Evolutionary conservation across 2,888 invertebrate genomes (phyloP).

Genomic region (Ganaspis brasiliensis): DNA sequence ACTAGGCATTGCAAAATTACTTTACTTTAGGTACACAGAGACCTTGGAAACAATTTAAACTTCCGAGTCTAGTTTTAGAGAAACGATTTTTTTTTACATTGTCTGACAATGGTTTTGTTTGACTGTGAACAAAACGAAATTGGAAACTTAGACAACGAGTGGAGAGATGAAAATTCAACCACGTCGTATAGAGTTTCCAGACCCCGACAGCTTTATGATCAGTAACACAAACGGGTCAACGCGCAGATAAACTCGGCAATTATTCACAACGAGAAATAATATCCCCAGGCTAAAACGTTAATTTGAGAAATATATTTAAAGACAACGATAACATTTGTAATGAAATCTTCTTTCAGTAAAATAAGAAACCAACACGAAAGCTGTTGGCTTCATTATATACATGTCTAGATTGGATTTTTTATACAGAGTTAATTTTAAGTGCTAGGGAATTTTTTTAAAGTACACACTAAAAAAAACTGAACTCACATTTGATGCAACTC

Average conservation of each 20-base stretch:
- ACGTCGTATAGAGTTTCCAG: conserved; percentile 8
- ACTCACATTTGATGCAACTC: too few relatives aligned
- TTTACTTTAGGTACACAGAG: conserved; percentile 21
- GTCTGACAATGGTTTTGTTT: neutral
- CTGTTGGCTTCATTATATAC: too few relatives aligned
- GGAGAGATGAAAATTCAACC: conserved; percentile 28
- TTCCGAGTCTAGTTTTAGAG: neutral
- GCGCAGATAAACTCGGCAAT: conserved; percentile 42
- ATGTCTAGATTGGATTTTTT: too few relatives aligned
- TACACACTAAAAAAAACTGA: too few relatives aligned
- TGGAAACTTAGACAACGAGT: conserved; percentile 15
- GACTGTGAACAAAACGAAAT: conserved; percentile 15
- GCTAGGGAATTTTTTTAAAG: too few relatives aligned
- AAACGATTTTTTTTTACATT: neutral
- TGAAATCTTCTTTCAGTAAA: neutral
- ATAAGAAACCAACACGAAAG: too few relatives aligned
- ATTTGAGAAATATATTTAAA: conserved; percentile 14
- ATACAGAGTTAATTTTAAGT: too few relatives aligned
- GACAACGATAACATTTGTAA: neutral
- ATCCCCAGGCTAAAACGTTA: conserved; percentile 31
- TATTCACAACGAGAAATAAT: conserved; percentile 27
- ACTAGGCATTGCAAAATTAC: conserved; percentile 43
- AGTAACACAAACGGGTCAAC: conserved; percentile 37
- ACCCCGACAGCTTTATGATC: conserved; percentile 34
- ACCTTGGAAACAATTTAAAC: conserved; percentile 17